phyloP scores from a whole-genome alignment of 1,140 invertebrate species.

The Dinothrombium tinctorium region DNA sequence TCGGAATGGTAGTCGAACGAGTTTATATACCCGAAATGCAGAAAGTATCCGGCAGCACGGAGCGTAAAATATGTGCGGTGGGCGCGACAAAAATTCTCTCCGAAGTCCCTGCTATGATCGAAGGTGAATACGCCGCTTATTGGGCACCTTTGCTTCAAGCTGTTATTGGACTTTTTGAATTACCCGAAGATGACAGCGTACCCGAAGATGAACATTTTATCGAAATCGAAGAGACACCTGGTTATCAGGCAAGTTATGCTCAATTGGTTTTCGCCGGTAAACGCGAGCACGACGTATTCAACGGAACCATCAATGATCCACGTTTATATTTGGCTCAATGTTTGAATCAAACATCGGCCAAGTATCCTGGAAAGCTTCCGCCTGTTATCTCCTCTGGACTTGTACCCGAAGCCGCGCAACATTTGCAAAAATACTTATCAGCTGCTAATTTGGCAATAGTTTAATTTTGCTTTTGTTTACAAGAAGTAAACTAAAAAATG shows the following conservation, averaged over 20 bases:
- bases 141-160: constrained; percentile 37
- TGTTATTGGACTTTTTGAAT: constrained; percentile 61
- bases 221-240: constrained; percentile 55
- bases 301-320: constrained; percentile 36
- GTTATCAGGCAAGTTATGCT: constrained; percentile 69
- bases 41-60: constrained; percentile 51
- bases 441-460: not conserved
- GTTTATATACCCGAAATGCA: constrained; percentile 60
- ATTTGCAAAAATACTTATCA: not conserved
- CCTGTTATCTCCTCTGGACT: not conserved
- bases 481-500: too few species aligned
- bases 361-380: not conserved
- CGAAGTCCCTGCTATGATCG: constrained; percentile 38
- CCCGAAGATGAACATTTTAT: constrained; percentile 62
- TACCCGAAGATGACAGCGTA: constrained; percentile 50
- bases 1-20: constrained; percentile 74
- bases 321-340: constrained; percentile 43
- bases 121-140: constrained; percentile 36
- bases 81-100: constrained; percentile 63
- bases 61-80: constrained; percentile 66
- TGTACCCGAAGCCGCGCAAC: not conserved
- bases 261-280: constrained; percentile 61
- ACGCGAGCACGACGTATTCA: constrained; percentile 40
- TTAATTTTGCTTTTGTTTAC: too few species aligned
- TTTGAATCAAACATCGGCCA: constrained; percentile 25